Percentiles rank a stretch among this genome's conserved stretches.
phyloP scores from a whole-genome alignment of 2,113 vertebrate species.

The Peromyscus maniculatus region DNA sequence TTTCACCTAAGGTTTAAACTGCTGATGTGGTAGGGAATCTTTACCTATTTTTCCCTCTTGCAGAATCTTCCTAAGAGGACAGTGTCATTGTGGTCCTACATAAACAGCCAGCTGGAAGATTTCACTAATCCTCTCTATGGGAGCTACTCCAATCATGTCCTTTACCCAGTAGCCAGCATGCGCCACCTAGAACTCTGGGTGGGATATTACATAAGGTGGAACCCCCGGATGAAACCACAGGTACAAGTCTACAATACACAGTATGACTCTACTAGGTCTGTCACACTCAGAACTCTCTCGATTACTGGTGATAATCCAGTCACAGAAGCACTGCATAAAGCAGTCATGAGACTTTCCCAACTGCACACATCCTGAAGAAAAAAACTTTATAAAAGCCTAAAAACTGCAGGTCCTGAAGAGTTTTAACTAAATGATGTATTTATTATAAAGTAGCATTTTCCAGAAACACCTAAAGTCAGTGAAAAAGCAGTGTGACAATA shows the following conservation, averaged over 20 bases:
- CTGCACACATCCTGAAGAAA: not conserved
- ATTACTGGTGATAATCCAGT: not conserved
- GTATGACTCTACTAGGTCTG: not conserved
- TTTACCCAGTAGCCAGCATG: constrained; percentile 97
- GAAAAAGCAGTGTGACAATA: not conserved
- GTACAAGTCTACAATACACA: constrained; percentile 78
- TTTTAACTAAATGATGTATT: not conserved
- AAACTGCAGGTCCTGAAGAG: not conserved
- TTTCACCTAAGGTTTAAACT: not conserved
- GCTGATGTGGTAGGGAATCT: constrained; percentile 6
- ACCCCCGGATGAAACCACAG: constrained; percentile 97
- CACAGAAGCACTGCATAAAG: not conserved
- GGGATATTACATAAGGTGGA: constrained; percentile 99
- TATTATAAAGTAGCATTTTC: not conserved
- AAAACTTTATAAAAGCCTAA: not conserved
- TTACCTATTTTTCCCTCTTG: constrained; percentile 70
- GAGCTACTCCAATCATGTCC: constrained; percentile 95
- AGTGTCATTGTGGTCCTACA: constrained; percentile 96
- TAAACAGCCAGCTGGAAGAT: constrained; percentile 97
- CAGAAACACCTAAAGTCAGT: not conserved
- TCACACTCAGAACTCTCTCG: not conserved
- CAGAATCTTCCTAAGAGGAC: constrained; percentile 95
- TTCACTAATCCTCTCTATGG: constrained; percentile 98
- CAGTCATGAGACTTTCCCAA: not conserved
- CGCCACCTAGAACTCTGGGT: constrained; percentile 99